A percentile compares a stretch with the other conserved stretches of the same genome.
These are phyloP conservation scores for Sphyrna mokarran DNA, from an alignment of 2,113 vertebrate genomes.

Conservation along the genomic window DNA sequence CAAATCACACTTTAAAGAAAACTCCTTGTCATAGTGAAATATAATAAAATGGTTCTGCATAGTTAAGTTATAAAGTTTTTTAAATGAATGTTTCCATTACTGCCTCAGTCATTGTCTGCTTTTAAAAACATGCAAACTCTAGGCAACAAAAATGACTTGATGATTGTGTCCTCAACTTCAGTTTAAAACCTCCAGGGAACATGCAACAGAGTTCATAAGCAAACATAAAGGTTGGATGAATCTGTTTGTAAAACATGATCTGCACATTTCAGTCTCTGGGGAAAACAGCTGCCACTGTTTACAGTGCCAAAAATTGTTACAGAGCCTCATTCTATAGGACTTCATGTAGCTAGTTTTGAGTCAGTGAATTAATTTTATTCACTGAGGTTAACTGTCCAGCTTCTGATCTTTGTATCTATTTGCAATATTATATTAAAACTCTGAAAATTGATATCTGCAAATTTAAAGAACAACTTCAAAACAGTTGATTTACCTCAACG, in stretches of 20 bases:
- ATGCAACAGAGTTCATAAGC: neutral
- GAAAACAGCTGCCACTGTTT: neutral
- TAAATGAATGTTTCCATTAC: neutral
- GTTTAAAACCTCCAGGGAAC: neutral
- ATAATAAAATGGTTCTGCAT: neutral
- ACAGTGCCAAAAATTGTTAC: neutral
- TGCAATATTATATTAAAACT: neutral
- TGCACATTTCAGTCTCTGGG: neutral
- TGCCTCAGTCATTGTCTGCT: neutral
- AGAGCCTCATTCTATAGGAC: neutral
- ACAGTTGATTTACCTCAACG: neutral
- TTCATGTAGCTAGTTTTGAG: neutral
- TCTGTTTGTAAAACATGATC: neutral
- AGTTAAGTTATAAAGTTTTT: neutral
- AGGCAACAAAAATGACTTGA: neutral
- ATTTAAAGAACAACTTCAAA: too few relatives aligned
- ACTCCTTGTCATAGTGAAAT: neutral
- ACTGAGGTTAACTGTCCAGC: neutral
- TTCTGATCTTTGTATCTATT: too few relatives aligned
- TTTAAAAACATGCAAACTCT: neutral
- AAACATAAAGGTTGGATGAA: slow-evolving; percentile 3
- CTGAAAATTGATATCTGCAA: neutral
- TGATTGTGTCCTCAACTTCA: neutral
- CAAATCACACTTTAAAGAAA: neutral
- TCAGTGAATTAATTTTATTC: neutral